These are phyloP conservation scores for Gymnobelideus leadbeateri DNA, from an alignment of 2,113 vertebrate genomes.

Conservation along the genomic window DNA sequence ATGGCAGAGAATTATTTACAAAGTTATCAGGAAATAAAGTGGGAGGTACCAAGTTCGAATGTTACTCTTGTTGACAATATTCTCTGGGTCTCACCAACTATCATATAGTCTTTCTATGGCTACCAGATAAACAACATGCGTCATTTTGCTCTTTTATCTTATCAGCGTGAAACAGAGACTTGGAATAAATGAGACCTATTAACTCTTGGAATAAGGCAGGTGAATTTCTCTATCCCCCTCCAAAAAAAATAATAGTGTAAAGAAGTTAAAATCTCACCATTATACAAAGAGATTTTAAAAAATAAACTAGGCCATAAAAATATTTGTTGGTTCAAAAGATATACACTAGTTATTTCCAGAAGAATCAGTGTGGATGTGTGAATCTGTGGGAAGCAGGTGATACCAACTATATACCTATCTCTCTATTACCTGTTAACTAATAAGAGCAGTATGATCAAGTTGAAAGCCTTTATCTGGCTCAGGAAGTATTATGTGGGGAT, in stretches of 20 bases:
- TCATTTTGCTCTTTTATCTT: constrained; percentile 55
- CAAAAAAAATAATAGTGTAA: constrained; percentile 14
- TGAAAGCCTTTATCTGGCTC: constrained; percentile 16
- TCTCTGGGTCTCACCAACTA: constrained; percentile 6
- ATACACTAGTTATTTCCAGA: constrained; percentile 22
- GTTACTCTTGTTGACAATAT: constrained; percentile 33
- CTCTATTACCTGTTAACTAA: not conserved
- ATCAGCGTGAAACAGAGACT: constrained; percentile 28
- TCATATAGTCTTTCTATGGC: constrained; percentile 66
- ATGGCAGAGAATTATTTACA: constrained; percentile 17
- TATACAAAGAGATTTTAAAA: not conserved
- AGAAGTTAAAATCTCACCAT: not conserved
- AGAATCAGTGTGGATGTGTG: not conserved
- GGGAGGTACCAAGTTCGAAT: not conserved
- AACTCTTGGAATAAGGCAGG: not conserved
- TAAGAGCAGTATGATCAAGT: constrained; percentile 45
- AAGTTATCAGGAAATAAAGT: constrained; percentile 53
- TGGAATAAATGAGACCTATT: constrained; percentile 37
- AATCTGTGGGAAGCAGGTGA: not conserved
- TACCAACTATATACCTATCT: not conserved
- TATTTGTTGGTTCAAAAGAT: constrained; percentile 16
- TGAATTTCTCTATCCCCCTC: not conserved
- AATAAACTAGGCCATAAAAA: constrained; percentile 22
- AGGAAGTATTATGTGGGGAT: not conserved
- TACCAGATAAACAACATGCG: constrained; percentile 61